These are phyloP conservation scores for Willisornis vidua DNA, from an alignment of 2,113 vertebrate species.

Conservation along the genomic window DNA sequence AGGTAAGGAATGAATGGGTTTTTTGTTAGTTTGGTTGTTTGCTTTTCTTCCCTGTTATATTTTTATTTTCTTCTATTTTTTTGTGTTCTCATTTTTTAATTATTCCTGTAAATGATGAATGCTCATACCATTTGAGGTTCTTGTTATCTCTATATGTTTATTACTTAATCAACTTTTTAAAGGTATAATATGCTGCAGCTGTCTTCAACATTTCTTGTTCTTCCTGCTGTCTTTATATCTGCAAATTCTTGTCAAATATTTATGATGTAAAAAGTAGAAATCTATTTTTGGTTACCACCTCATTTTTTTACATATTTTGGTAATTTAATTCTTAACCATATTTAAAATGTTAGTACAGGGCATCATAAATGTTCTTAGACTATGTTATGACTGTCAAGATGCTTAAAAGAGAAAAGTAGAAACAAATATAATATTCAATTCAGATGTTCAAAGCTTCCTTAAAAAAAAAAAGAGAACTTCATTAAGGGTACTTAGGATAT, in stretches of 20 bases:
- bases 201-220: neutral
- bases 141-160: neutral
- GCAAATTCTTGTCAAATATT: neutral
- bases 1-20: neutral
- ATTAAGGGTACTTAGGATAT: neutral
- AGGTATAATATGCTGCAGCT: neutral
- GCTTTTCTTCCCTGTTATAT: neutral
- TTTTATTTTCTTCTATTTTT: neutral
- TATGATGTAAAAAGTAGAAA: neutral
- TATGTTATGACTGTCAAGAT: neutral
- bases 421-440: neutral
- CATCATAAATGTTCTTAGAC: neutral
- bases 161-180: neutral
- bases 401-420: neutral
- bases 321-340: neutral
- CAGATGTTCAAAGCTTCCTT: neutral
- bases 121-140: neutral
- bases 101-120: neutral
- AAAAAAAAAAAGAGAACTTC: neutral
- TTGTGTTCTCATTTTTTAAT: neutral
- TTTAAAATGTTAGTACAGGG: neutral
- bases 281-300: neutral
- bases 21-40: neutral
- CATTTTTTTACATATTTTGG: neutral
- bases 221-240: neutral